These are phyloP conservation scores for Corvus moneduloides DNA, from an alignment of 2,113 vertebrate genomes.

Conservation along the genomic window DNA sequence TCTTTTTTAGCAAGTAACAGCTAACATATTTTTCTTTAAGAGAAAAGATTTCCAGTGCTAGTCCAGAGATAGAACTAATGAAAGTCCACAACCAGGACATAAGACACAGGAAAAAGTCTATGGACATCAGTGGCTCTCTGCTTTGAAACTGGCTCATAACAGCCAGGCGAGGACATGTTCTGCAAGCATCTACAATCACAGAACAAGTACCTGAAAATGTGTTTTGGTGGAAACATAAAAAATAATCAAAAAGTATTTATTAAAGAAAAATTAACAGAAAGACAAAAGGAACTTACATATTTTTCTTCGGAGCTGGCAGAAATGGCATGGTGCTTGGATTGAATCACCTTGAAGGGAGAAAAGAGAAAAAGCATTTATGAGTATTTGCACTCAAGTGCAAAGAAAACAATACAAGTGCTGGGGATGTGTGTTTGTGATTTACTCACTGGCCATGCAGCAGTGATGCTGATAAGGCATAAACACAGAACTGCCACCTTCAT, in stretches of 20 bases:
- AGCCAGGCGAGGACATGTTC: neutral
- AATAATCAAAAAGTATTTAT: neutral
- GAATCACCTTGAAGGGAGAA: constrained; percentile 57
- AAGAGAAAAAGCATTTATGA: neutral
- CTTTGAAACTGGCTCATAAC: neutral
- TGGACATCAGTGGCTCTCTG: neutral
- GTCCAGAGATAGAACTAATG: neutral
- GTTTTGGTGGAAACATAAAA: neutral
- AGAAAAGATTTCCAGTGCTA: neutral
- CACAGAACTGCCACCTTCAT: constrained; percentile 72
- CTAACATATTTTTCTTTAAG: neutral
- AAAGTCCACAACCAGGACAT: neutral
- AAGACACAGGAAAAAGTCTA: neutral
- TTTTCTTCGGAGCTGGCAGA: constrained; percentile 72
- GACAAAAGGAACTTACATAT: constrained; percentile 56
- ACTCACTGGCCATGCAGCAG: constrained; percentile 74
- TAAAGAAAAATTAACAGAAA: neutral
- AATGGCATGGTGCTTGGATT: neutral
- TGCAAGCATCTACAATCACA: neutral
- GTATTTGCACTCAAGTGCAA: neutral
- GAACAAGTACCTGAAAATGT: neutral
- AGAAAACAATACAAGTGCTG: neutral
- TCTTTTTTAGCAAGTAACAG: neutral
- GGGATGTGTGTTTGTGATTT: neutral
- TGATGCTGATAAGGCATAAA: constrained; percentile 70